Evolutionary conservation across 2,113 vertebrate species (phyloP).

Genomic region (Neotragus moschatus): DNA sequence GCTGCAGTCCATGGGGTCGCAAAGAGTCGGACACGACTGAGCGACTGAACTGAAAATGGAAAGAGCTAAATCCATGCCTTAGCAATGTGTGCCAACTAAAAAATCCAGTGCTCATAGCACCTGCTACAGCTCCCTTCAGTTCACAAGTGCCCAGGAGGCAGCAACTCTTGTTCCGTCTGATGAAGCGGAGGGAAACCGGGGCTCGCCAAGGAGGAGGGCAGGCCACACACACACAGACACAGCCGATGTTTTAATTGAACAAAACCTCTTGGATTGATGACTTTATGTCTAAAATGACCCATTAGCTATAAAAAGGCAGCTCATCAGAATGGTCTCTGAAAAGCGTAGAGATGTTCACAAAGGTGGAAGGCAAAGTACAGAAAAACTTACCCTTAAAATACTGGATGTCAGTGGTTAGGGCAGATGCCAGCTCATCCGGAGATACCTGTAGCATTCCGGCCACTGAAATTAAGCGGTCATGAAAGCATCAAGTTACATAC

Average conservation of each 20-base stretch:
- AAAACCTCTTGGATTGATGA: not conserved
- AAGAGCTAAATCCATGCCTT: not conserved
- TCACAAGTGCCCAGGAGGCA: not conserved
- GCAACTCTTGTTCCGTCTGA: accelerated
- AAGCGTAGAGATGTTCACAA: not conserved
- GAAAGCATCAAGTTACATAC: not conserved
- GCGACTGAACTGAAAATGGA: accelerated
- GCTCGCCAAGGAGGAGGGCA: not conserved
- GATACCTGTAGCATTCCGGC: conserved; percentile 91
- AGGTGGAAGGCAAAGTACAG: not conserved
- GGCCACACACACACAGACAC: accelerated
- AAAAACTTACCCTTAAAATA: conserved; percentile 90
- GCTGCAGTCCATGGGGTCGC: accelerated
- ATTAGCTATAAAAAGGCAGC: not conserved
- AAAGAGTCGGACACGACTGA: not conserved
- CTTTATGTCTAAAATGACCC: not conserved
- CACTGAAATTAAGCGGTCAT: conserved; percentile 79
- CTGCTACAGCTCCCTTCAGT: not conserved
- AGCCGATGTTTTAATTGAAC: accelerated
- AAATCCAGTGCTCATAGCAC: not conserved
- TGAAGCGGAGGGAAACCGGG: accelerated
- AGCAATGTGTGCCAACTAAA: not conserved
- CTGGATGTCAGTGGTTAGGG: conserved; percentile 92
- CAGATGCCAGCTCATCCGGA: conserved; percentile 87
- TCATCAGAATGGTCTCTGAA: not conserved